phyloP scores from a whole-genome alignment of 2,888 invertebrate species.

The Brenthis ino region DNA sequence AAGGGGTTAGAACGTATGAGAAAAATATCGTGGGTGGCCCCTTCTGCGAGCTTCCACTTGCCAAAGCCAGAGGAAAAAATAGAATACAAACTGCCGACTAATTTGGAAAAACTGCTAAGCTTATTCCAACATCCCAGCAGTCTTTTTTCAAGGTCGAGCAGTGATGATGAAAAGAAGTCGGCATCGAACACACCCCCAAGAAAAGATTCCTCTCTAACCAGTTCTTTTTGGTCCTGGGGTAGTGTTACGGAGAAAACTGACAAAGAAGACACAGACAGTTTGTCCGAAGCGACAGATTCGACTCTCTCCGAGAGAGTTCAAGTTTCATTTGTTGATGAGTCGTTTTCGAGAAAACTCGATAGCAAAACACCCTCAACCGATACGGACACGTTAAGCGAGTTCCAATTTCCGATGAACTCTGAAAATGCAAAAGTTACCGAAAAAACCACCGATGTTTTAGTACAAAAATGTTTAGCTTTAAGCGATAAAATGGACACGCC shows the following conservation, averaged over 20 bases:
- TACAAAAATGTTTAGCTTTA: constrained; percentile 78
- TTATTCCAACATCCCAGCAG: constrained; percentile 85
- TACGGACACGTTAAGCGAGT: constrained; percentile 75
- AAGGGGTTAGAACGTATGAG: constrained; percentile 74
- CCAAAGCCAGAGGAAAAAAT: constrained; percentile 64
- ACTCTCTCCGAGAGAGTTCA: constrained; percentile 75
- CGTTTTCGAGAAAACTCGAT: constrained; percentile 72
- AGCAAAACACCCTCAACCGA: constrained; percentile 77
- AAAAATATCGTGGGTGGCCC: constrained; percentile 84
- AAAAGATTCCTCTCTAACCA: constrained; percentile 70
- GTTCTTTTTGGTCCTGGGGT: constrained; percentile 79
- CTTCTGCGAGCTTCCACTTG: constrained; percentile 70
- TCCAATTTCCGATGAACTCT: constrained; percentile 60
- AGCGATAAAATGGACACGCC: constrained; percentile 60
- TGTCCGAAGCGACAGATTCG: constrained; percentile 72
- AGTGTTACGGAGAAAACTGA: constrained; percentile 59
- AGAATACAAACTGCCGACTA: constrained; percentile 76
- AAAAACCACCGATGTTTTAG: constrained; percentile 76
- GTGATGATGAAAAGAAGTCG: constrained; percentile 71
- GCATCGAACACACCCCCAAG: constrained; percentile 70
- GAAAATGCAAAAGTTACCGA: constrained; percentile 65
- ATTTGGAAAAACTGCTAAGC: constrained; percentile 85
- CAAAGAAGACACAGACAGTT: constrained; percentile 59
- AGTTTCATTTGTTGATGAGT: constrained; percentile 74
- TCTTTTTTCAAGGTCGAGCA: constrained; percentile 79